phyloP scores from a whole-genome alignment of 2,797 vertebrate genomes.

The Poeciliopsis infans region DNA sequence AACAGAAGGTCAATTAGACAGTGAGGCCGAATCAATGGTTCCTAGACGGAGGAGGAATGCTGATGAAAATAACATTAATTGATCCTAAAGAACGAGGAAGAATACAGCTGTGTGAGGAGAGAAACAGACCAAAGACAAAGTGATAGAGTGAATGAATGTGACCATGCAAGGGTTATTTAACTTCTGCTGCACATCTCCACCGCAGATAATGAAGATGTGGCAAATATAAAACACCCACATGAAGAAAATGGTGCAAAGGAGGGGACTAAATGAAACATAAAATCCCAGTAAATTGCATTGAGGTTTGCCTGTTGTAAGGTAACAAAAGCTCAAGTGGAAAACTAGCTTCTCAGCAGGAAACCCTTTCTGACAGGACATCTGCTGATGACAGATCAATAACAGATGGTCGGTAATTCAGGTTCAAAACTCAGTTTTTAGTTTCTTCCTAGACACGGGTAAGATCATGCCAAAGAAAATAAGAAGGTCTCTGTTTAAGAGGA shows the following conservation, averaged over 20 bases:
- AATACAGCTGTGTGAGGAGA: conserved; percentile 42
- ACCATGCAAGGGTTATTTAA: conserved; percentile 44
- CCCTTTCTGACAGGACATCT: conserved; percentile 56
- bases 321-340: background rate
- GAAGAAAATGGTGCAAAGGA: background rate
- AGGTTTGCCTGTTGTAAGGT: background rate
- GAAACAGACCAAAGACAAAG: conserved; percentile 27
- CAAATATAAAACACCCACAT: conserved; percentile 10
- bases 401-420: conserved; percentile 18
- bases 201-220: background rate
- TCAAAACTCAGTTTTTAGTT: conserved; percentile 16
- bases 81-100: conserved; percentile 49
- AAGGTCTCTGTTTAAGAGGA: background rate
- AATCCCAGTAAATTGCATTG: background rate
- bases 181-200: conserved; percentile 32
- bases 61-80: conserved; percentile 70
- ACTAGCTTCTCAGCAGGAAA: conserved; percentile 12
- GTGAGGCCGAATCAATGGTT: conserved; percentile 65
- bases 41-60: conserved; percentile 57
- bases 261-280: background rate
- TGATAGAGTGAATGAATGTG: conserved; percentile 27
- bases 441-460: conserved; percentile 10
- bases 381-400: conserved; percentile 50
- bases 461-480: background rate
- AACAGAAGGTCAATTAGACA: conserved; percentile 44